Evolutionary conservation across 1,140 invertebrate genomes (phyloP), one percentile per base, ranked within the genome.

Genomic region (Listronotus oregonensis): DNA sequence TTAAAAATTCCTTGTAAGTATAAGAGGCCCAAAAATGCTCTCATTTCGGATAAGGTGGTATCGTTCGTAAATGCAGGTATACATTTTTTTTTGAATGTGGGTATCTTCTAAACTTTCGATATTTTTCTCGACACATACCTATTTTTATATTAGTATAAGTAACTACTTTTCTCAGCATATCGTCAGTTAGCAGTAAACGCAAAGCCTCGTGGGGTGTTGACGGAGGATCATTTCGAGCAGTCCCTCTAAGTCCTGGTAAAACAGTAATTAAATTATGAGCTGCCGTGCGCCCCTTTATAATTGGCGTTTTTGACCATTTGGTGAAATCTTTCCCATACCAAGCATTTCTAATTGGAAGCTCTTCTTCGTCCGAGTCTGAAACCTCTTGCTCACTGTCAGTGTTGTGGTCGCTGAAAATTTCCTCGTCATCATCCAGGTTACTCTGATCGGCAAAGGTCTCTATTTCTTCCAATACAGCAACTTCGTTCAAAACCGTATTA

Each of bases 1-100:
- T 63, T 54, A 15, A 63, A 54, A 27, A 63, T 32, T 51, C 49
- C 60, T 63, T 34, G 17, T 34, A 54, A 44, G 39, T 63, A 54
- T 14, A 63, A 27, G 2, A 63, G 3, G 10, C 21, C 39, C 50
- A 54, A 63, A 3, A 54, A 63, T 43, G 60, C 40, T 49, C 14
- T 31, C 5, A 63, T 54, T 63, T 63, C 39, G 6, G 39, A 47
- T 15, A 47, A 47, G n/a, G 44, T 47, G 44, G 44, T 47, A 47
- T 47, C 44, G 44, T 18, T 47, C 44, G 10, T n/a, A 27, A 27
- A 27, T 27, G 21, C 21, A 27, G 21, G 21, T 27, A 1, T 27
- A 27, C 21, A 27, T 27, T 27, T 27, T 27, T n/a, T 15, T 47
- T 47, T 15, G 10, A n/a, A n/a, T 47, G 10, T 18, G 44, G 44